Percentiles rank a stretch among this genome's conserved stretches.
Evolutionary conservation across 2,113 vertebrate species (phyloP).

Genomic region (Podocnemis expansa): DNA sequence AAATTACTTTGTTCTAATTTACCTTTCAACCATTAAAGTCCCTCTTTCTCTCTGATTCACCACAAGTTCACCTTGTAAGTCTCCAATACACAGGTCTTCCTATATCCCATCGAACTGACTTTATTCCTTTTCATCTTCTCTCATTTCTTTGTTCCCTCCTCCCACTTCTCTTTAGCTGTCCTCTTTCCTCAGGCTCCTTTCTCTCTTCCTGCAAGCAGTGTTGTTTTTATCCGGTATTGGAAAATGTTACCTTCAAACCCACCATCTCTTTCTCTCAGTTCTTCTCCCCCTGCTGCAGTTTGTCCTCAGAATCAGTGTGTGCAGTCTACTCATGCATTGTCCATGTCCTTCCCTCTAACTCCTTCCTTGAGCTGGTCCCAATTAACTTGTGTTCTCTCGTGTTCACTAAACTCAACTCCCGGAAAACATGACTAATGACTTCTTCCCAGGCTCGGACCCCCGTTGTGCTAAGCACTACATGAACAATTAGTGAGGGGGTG

Average conservation of each 20-base stretch:
- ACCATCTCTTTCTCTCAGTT: not conserved
- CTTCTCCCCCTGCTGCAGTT: not conserved
- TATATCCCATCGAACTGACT: not conserved
- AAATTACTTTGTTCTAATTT: not conserved
- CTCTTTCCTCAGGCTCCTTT: not conserved
- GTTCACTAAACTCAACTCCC: not conserved
- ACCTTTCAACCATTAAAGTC: not conserved
- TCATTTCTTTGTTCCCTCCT: not conserved
- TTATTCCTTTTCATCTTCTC: not conserved
- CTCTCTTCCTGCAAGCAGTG: fast-evolving
- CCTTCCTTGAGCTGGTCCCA: not conserved
- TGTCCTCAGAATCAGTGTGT: not conserved
- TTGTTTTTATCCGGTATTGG: not conserved
- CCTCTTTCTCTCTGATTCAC: not conserved
- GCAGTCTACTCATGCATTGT: not conserved
- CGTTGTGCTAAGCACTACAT: not conserved
- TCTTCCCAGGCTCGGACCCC: not conserved
- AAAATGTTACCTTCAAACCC: not conserved
- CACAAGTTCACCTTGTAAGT: not conserved
- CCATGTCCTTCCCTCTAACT: fast-evolving
- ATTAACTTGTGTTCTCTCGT: not conserved
- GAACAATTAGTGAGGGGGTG: not conserved
- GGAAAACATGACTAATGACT: not conserved
- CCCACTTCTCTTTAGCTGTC: not conserved
- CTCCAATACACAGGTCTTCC: not conserved